phyloP scores from a whole-genome alignment of 2,113 vertebrate species.

The Chaetodon trifascialis region DNA sequence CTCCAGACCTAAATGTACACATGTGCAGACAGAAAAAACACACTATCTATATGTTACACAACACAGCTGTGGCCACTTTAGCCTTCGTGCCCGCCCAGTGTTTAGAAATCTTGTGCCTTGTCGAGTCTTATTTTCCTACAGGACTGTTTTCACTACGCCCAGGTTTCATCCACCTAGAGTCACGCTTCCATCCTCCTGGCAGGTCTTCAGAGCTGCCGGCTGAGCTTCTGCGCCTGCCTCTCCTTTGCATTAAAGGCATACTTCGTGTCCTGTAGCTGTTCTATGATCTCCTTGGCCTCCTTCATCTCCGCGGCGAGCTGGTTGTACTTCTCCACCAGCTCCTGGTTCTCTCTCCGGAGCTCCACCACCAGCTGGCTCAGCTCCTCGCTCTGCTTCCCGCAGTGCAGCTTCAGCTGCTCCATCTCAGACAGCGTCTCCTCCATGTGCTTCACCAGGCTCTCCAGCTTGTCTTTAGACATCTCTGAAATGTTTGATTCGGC shows the following conservation, averaged over 20 bases:
- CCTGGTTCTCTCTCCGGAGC: constrained; percentile 87
- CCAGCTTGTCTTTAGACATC: constrained; percentile 91
- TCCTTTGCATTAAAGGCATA: constrained; percentile 90
- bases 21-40: constrained; percentile 32
- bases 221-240: constrained; percentile 92
- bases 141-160: neutral
- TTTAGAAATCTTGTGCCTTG: constrained; percentile 33
- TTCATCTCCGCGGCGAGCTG: constrained; percentile 85
- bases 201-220: constrained; percentile 84
- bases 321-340: constrained; percentile 88
- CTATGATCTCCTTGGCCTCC: constrained; percentile 88
- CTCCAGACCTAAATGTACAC: constrained; percentile 46
- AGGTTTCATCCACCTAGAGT: constrained; percentile 17
- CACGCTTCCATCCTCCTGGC: neutral
- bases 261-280: constrained; percentile 87
- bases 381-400: constrained; percentile 89
- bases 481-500: neutral
- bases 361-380: constrained; percentile 89
- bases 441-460: constrained; percentile 90
- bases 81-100: constrained; percentile 51
- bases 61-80: constrained; percentile 58
- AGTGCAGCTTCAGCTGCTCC: constrained; percentile 91
- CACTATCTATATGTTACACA: constrained; percentile 38
- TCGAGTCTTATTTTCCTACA: constrained; percentile 10
- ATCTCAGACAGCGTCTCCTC: constrained; percentile 91